These are phyloP conservation scores for Neosilurus hyrtlii DNA, from an alignment of 2,797 vertebrate genomes.

Conservation along the genomic window DNA sequence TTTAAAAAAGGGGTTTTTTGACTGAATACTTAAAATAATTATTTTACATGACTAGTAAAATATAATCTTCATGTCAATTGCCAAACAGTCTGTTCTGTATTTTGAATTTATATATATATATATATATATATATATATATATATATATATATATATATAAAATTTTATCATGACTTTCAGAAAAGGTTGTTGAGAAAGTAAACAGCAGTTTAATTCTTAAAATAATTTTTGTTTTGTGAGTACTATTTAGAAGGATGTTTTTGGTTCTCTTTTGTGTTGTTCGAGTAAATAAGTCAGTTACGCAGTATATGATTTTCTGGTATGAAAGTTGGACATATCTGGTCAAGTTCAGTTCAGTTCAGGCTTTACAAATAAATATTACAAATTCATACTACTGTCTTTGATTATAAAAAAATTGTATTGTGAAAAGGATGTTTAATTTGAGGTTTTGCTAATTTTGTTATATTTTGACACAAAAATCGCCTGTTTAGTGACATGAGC, in stretches of 20 bases:
- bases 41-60: slow-evolving; percentile 8
- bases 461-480: no score
- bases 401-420: no score
- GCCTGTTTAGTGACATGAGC: no score
- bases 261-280: slow-evolving; percentile 15
- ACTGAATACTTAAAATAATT: slow-evolving; percentile 2
- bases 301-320: not conserved
- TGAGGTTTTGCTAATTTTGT: no score
- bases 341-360: no score
- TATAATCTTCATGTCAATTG: slow-evolving; percentile 9
- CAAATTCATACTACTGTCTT: no score
- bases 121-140: not conserved
- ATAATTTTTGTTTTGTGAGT: not conserved
- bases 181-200: not conserved
- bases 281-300: slow-evolving; percentile 30
- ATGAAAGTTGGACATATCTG: no score
- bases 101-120: not conserved
- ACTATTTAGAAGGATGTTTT: slow-evolving; percentile 11
- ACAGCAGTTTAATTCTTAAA: not conserved
- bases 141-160: no score
- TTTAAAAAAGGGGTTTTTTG: not conserved
- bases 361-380: no score
- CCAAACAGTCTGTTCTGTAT: slow-evolving; percentile 43
- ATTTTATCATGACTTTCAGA: not conserved
- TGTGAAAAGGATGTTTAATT: no score